phyloP scores from a whole-genome alignment of 30 jellyfish, hydroid and myxozoan species.

The Rhopilema esculentum region DNA sequence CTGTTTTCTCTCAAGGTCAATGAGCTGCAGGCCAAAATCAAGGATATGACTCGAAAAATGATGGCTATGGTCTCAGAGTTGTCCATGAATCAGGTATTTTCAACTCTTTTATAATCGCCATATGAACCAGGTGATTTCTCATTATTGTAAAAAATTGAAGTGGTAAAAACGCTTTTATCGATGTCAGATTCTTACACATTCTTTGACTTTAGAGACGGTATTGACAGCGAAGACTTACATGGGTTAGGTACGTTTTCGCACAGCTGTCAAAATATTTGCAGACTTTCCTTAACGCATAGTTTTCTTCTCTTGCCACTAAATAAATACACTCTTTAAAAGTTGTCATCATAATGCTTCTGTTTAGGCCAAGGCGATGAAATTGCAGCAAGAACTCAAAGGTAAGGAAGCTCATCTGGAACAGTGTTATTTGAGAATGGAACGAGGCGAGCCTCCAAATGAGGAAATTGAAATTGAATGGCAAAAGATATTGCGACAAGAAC shows the following conservation, averaged over 20 bases:
- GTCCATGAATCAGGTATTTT: conserved; percentile 84
- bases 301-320: too few relatives aligned
- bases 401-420: conserved; percentile 81
- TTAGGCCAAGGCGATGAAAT: conserved; percentile 81
- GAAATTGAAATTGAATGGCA: conserved; percentile 89
- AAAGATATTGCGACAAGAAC: conserved; percentile 65
- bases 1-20: conserved; percentile 55
- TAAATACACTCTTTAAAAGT: too few relatives aligned
- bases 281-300: too few relatives aligned
- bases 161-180: too few relatives aligned
- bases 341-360: background rate
- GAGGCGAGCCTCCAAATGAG: conserved; percentile 91
- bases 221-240: too few relatives aligned
- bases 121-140: too few relatives aligned
- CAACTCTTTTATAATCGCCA: background rate
- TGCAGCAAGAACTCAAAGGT: conserved; percentile 74
- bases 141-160: too few relatives aligned
- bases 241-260: too few relatives aligned
- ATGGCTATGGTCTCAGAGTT: conserved; percentile 97
- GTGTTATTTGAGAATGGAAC: conserved; percentile 80
- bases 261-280: too few relatives aligned
- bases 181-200: too few relatives aligned
- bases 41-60: conserved; percentile 91
- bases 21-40: conserved; percentile 89
- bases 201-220: too few relatives aligned